Evolutionary conservation across 92 coral and sea anemone species (phyloP).

Genomic region (Porites evermanni): DNA sequence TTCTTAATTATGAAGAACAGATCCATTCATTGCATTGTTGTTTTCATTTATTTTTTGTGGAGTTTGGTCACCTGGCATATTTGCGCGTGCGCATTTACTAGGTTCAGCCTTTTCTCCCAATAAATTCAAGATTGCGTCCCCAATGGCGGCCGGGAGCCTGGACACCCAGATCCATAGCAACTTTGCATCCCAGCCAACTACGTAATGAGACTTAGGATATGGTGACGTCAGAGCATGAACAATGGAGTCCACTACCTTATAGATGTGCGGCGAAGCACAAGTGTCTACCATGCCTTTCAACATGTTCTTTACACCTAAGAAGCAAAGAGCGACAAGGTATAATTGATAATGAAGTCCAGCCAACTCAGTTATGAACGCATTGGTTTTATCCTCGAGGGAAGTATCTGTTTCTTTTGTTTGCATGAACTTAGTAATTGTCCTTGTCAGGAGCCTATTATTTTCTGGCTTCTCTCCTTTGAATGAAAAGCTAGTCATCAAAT

Average conservation of each 20-base stretch:
- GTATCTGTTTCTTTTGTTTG: too few relatives aligned
- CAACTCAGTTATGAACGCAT: not conserved
- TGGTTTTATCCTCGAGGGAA: too few relatives aligned
- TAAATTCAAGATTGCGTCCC: constrained; percentile 72
- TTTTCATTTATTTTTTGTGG: constrained; percentile 7
- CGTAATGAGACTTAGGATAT: constrained; percentile 82
- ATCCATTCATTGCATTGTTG: constrained; percentile 24
- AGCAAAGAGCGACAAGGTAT: not conserved
- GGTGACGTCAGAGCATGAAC: constrained; percentile 85
- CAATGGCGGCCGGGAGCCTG: constrained; percentile 79
- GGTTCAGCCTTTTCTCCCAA: constrained; percentile 74
- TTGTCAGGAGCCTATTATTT: too few relatives aligned
- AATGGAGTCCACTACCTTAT: constrained; percentile 81
- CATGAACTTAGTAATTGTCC: too few relatives aligned
- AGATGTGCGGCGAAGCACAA: constrained; percentile 80
- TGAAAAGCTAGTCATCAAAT: too few relatives aligned
- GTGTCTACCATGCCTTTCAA: constrained; percentile 87
- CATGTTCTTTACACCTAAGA: constrained; percentile 78
- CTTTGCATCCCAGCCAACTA: constrained; percentile 92
- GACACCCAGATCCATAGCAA: constrained; percentile 93
- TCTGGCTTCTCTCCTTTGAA: too few relatives aligned
- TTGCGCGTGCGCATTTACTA: not conserved
- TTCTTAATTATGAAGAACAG: not conserved
- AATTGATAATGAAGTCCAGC: not conserved
- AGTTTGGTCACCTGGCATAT: not conserved